Base-by-base conservation (phyloP, 2,888 invertebrate species). In the Callinectes sapidus region DNA sequence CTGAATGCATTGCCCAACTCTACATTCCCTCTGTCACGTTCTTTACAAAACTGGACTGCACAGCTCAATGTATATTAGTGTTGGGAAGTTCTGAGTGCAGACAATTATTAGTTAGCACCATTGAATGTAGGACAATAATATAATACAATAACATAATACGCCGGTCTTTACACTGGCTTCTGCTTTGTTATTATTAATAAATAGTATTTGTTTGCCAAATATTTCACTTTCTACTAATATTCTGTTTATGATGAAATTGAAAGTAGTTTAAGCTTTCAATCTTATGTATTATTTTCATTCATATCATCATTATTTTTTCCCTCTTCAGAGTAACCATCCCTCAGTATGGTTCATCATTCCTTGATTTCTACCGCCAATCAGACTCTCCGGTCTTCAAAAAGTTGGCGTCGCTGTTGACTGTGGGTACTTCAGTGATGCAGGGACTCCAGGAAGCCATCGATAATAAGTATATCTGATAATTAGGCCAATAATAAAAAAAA, bases 361-460 rank as follows among this genome's bases (percentile, higher is more conserved):
- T 66, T 66, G 42, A 87, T 32, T 92, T 89, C 87, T 92, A 90
- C 77, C 87, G 66, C 10, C 87, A 89, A 18, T 92, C 92, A 86
- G 42, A 90, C 66, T 92, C 87, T 8, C 61, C 39, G 16, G 18
- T 90, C 42, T 92, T 89, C 87, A 48, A 61, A 13, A 32, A 14
- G 32, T 39, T 92, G 92, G 92, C 86, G 28, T 71, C n/a, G 23
- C 48, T 86, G 8, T 54, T 92, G 54, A 28, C 23, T 23, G 87
- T 92, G 42, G 90, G 61, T 23, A 28, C 66, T 39, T 89, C 90
- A 18, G 28, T 77, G 28, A 87, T 39, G 54, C 55, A 92, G 32
- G 92, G 92, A 10, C 32, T 92, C 13, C 42, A 87, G 35, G 55
- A 77, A 39, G 90, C 89, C 1, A 71, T n/a, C 23, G 42, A 71